Base-by-base conservation (phyloP, 2,888 invertebrate genomes). In the Elysia crispata region DNA sequence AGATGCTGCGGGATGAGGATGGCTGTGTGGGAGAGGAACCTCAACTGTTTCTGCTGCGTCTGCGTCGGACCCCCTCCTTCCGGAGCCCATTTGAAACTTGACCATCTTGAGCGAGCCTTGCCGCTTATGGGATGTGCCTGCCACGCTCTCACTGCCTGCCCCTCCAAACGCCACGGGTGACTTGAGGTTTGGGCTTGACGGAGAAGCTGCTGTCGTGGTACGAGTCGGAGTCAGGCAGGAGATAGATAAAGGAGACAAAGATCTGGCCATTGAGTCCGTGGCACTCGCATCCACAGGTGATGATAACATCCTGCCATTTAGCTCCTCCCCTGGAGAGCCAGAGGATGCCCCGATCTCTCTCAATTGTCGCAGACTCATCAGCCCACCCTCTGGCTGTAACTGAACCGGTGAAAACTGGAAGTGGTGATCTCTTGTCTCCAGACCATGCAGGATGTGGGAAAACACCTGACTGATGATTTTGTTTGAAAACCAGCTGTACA, bases 381-480 rank as follows among this genome's bases (percentile, higher is more conserved):
- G 41, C 41, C 28, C 41, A 41, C 5, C 5, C 11, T 11, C 41
- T 41, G 3, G n/a, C n/a, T n/a, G n/a, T 11, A 11, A 11, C 41
- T 41, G 41, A 11, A 3, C 41, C 41, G n/a, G n/a, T n/a, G n/a
- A n/a, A n/a, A n/a, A n/a, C 13, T 23, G 28, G 8, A 33, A 50
- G 31, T 31, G n/a, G 23, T n/a, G 49, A 20, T 66, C 69, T 50
- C 57, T 66, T 6, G 50, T 15, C 13, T 76, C 69, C 30, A 82
- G 54, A n/a, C 83, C 83, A n/a, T 76, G 67, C 18, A 80, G 64
- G 31, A 82, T 82, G 60, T 80, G 81, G 20, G 76, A 73, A 33
- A 85, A 82, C 8, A 83, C 85, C 60, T 85, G 82, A 30, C 80
- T 79, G 23, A 85, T 81, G 33, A 85, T 85, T 50, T 82, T 83